Evolutionary conservation across 2,113 vertebrate genomes (phyloP), one percentile per base, ranked within the genome.

Genomic region (Rousettus leschenaultii): DNA sequence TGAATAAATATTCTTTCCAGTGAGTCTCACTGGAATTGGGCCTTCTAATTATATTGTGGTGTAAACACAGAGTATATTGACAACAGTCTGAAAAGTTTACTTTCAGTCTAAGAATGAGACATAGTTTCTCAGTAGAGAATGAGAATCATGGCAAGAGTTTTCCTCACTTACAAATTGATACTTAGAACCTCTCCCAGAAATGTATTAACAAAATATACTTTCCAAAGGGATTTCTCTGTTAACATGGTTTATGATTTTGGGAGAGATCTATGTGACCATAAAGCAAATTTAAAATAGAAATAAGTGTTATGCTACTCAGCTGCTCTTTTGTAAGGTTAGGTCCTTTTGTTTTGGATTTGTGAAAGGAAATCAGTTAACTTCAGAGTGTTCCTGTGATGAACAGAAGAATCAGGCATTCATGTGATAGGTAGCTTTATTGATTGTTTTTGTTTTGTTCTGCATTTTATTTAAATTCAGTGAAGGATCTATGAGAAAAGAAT

Each of bases 41-140:
- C 28, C 89, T 65, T 85, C 38, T 68, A 78, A 68, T 96, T n/a
- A 80, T 78, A 53, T 63, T 87, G 18, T 88, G 40, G n/a, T 63
- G 86, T 94, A 88, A 85, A 92, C 35, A 51, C 51, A 93, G 48
- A 43, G 66, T 86, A 40, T 90, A 48, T 87, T 82, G 71, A 92
- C 18, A 92, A 13, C 19, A 35, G 73, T 75, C 53, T 63, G 51
- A 90, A 66, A 79, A 75, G 10, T 95, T 75, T 51, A 61, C 15
- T 80, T 82, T 86, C 7, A 82, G 33, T 30, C 11, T 86, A 53
- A 74, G 65, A 77, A 73, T 61, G 26, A 82, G 21, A 66, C 28
- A 83, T 9, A 91, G n/a, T 68, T 68, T 74, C 74, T 88, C 26
- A n/a, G 71, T 63, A 90, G 74, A 82, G 48, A 86, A 73, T 74